A percentile compares a stretch with the other conserved stretches of the same genome.
Evolutionary conservation across 2,113 vertebrate species (phyloP).

Genomic region (Lampris megalopsis): DNA sequence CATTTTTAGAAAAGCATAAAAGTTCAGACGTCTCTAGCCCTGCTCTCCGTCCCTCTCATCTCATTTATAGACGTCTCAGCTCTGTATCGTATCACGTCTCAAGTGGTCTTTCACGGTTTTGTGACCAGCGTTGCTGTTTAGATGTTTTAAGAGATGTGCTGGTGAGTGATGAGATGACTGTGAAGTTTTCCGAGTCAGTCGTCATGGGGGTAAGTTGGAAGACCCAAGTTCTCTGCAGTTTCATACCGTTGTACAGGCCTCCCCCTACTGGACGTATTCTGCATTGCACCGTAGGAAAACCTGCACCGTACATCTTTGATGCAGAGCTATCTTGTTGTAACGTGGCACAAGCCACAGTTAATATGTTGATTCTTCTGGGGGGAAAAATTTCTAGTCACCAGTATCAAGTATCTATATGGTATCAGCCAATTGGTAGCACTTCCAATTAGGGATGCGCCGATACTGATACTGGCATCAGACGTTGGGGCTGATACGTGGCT

Average conservation of each 20-base stretch:
- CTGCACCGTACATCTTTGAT: background rate
- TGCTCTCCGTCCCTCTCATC: background rate
- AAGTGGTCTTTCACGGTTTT: conserved; percentile 18
- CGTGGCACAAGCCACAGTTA: too few relatives aligned
- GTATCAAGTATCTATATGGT: too few relatives aligned
- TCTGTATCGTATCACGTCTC: conserved; percentile 18
- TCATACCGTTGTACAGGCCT: conserved; percentile 43
- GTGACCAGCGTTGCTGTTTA: conserved; percentile 6
- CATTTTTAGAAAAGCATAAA: conserved; percentile 35
- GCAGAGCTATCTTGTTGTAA: too few relatives aligned
- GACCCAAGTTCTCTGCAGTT: background rate
- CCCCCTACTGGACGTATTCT: conserved; percentile 66
- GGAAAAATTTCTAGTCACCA: too few relatives aligned
- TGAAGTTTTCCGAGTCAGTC: background rate
- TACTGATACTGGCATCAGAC: too few relatives aligned
- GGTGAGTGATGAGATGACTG: conserved; percentile 26
- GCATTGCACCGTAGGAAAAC: conserved; percentile 18
- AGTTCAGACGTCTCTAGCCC: conserved; percentile 1
- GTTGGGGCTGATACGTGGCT: too few relatives aligned
- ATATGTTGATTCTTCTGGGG: too few relatives aligned
- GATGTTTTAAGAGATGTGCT: background rate
- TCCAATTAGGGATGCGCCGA: too few relatives aligned
- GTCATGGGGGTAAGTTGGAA: background rate
- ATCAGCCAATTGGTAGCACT: too few relatives aligned
- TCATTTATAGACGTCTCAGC: background rate